A percentile compares a stretch with the other conserved stretches of the same genome.
phyloP scores from a whole-genome alignment of 2,113 vertebrate species.

The Paralichthys olivaceus region DNA sequence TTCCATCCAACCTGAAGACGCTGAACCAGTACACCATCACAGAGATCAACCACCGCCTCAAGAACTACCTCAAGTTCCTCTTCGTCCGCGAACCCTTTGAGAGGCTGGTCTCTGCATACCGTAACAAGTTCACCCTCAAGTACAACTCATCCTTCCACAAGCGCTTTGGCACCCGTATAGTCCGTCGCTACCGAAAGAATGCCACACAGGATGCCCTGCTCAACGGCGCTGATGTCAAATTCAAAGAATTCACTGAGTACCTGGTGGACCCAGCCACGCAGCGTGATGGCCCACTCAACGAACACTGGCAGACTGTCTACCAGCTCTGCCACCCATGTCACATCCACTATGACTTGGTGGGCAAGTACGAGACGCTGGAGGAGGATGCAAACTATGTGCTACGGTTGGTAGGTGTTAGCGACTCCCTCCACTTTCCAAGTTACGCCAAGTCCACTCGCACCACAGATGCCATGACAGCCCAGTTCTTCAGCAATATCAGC shows the following conservation, averaged over 20 bases:
- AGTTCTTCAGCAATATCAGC: conserved; percentile 99
- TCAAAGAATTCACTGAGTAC: conserved; percentile 94
- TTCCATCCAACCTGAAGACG: conserved; percentile 94
- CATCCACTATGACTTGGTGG: conserved; percentile 97
- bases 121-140: conserved; percentile 98
- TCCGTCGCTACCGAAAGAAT: conserved; percentile 93
- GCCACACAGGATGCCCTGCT: conserved; percentile 92
- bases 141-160: conserved; percentile 99
- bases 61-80: conserved; percentile 98
- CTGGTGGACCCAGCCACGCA: conserved; percentile 93
- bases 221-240: conserved; percentile 90
- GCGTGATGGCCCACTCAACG: conserved; percentile 94
- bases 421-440: conserved; percentile 91
- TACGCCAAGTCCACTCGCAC: conserved; percentile 98
- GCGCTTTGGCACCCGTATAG: conserved; percentile 95
- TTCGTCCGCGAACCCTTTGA: conserved; percentile 98
- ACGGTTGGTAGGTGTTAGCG: conserved; percentile 87
- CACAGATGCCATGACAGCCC: conserved; percentile 96
- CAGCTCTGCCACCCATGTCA: conserved; percentile 98
- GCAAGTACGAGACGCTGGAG: conserved; percentile 96
- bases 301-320: conserved; percentile 97
- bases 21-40: conserved; percentile 97
- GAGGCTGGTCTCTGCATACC: conserved; percentile 95
- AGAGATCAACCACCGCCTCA: conserved; percentile 97
- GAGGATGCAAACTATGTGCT: conserved; percentile 94